Conservation (phyloP, 2,888 invertebrate species). For the Oxycera nigricornis region DNA sequence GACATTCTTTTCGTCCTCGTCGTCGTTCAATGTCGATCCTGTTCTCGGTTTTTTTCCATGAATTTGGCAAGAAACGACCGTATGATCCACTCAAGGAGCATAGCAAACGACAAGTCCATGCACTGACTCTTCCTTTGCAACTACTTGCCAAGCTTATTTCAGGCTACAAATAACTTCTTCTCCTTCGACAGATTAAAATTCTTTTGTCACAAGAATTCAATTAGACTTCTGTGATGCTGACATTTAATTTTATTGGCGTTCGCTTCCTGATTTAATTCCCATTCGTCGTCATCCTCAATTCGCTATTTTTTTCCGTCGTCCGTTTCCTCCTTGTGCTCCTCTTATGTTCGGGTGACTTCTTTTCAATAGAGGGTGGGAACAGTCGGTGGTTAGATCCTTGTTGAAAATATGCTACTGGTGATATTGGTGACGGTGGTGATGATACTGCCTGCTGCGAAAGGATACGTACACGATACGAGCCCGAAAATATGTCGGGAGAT, state of each 20-base stretch:
- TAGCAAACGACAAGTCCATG: no score
- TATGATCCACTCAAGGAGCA: no score
- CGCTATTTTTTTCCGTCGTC: neutral
- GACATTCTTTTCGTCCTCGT: no score
- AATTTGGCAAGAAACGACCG: no score
- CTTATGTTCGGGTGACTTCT: neutral
- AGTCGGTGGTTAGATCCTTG: neutral
- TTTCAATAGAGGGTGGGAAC: neutral
- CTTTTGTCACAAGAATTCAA: constrained; percentile 42
- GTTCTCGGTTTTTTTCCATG: no score
- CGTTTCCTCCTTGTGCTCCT: neutral
- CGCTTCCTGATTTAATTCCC: constrained; percentile 34
- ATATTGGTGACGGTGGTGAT: neutral
- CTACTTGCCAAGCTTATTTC: neutral
- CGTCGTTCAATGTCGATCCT: no score
- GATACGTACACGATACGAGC: neutral
- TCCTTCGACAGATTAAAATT: constrained; percentile 39
- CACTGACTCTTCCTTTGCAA: no score
- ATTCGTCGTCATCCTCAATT: neutral
- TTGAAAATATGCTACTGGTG: neutral
- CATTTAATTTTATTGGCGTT: constrained; percentile 42
- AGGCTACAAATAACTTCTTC: constrained; percentile 12
- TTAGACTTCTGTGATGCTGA: constrained; percentile 41
- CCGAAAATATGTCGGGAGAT: neutral
- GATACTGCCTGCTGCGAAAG: neutral